Conservation (phyloP, 2,888 invertebrate genomes). For the Ormyrus labotus region DNA sequence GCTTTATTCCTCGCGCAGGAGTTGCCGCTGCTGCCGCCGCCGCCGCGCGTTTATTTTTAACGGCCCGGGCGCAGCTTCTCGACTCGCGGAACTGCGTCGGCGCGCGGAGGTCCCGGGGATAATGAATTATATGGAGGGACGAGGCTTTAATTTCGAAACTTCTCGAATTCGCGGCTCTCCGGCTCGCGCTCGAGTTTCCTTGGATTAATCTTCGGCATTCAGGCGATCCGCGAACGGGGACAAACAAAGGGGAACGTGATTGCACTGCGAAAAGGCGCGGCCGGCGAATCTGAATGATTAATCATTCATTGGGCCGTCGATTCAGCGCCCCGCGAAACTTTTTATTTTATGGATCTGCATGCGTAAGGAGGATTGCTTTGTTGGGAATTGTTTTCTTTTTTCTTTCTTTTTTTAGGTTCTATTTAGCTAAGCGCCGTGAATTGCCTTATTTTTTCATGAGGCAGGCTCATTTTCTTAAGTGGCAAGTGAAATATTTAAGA, state of each 20-base stretch:
- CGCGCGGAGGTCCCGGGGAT: background rate
- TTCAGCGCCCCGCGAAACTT: background rate
- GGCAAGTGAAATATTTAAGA: too few relatives aligned
- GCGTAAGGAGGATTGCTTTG: too few relatives aligned
- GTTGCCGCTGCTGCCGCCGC: background rate
- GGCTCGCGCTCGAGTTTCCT: background rate
- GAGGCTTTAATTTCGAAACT: slow-evolving; percentile 45
- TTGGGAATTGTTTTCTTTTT: too few relatives aligned
- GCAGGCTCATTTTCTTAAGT: too few relatives aligned
- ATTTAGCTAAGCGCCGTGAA: too few relatives aligned
- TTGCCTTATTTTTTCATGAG: too few relatives aligned
- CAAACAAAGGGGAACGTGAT: slow-evolving; percentile 31
- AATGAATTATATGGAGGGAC: slow-evolving; percentile 16
- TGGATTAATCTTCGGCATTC: slow-evolving; percentile 42
- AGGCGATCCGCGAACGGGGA: background rate
- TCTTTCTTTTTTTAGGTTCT: too few relatives aligned
- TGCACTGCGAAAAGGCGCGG: slow-evolving; percentile 18
- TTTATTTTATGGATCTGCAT: background rate
- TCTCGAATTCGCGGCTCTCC: slow-evolving; percentile 4
- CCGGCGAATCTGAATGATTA: slow-evolving; percentile 39
- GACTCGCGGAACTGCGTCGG: too few relatives aligned
- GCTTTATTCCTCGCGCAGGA: slow-evolving; percentile 20
- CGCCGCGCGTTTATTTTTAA: slow-evolving; percentile 2
- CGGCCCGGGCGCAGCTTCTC: background rate
- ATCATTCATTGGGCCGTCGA: slow-evolving; percentile 35